These are phyloP conservation scores for Pyrrhosoma nymphula DNA, from an alignment of 2,888 invertebrate genomes.

Conservation along the genomic window DNA sequence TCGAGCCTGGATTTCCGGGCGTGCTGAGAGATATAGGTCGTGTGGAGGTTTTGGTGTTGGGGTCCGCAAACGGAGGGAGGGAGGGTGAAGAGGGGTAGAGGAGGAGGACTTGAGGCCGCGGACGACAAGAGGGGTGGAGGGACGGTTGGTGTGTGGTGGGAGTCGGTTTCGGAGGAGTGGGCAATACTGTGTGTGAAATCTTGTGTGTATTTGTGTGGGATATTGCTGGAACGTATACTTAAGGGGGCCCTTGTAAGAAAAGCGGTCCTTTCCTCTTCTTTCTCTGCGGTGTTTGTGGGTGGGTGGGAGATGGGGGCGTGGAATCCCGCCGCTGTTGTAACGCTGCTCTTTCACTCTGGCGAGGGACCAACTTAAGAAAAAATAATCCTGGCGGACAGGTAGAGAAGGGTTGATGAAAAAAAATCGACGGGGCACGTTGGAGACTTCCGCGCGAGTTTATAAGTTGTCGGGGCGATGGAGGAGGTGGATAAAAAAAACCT, in stretches of 20 bases:
- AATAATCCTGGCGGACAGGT: slow-evolving; percentile 2
- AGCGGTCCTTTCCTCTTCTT: slow-evolving; percentile 17
- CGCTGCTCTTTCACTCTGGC: background rate
- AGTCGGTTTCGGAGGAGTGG: background rate
- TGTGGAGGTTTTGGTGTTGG: background rate
- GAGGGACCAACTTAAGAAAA: slow-evolving; percentile 12
- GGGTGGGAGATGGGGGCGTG: background rate
- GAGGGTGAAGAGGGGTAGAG: too few species aligned
- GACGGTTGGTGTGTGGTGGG: background rate
- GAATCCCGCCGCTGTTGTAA: slow-evolving; percentile 22
- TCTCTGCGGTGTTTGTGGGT: background rate
- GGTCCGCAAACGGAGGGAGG: background rate
- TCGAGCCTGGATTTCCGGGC: slow-evolving; percentile 61
- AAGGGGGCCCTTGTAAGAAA: slow-evolving; percentile 27
- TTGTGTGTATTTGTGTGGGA: background rate
- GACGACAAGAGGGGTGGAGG: background rate
- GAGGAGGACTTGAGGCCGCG: background rate
- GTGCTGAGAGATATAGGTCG: slow-evolving; percentile 51
- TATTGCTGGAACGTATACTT: slow-evolving; percentile 39
- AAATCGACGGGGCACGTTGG: background rate
- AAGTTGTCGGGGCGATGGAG: background rate
- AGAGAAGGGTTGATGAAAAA: background rate
- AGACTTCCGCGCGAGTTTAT: slow-evolving; percentile 31
- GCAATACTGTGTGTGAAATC: background rate
- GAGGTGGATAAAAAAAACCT: background rate